Evolutionary conservation across 2,797 vertebrate species (phyloP), one percentile per base, ranked within the genome.

Genomic region (Tarsius wallacei): DNA sequence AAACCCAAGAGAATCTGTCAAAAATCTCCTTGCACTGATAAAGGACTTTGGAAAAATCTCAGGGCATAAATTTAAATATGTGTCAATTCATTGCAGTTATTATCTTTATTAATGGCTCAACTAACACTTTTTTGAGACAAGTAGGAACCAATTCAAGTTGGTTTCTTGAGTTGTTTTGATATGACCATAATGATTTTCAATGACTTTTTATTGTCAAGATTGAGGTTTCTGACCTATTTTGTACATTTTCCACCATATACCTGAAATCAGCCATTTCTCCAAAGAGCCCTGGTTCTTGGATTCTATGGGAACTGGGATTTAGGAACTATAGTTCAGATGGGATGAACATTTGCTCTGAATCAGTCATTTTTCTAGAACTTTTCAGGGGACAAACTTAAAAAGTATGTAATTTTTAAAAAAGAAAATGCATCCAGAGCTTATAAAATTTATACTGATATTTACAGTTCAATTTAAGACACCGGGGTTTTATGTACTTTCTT

Each of bases 181-280:
- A 10, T 16, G 16, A 53, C 28, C 31, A 3, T 26, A 77, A 2
- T 63, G 31, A 24, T 55, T 83, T 93, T 66, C 82, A 93, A 24
- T 80, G 49, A 80, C 28, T 59, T 96, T 7, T 94, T 57, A n/a
- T 63, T 93, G 82, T 85, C 61, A 81, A 61, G n/a, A 21, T 78
- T 57, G 31, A 91, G 66, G 13, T 73, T 88, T 55, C 36, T 55
- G 49, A 13, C 13, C 93, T 78, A 61, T 68, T 73, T 61, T 90
- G 28, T 51, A 26, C 21, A 51, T 57, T 63, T 66, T 1, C 36
- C 59, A 33, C 33, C 22, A 47, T n/a, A 77, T 63, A 53, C 42
- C 66, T 63, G 22, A 8, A 94, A 49, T 63, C n/a, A 70, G 26
- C 36, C 24, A n/a, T 86, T 76, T 89, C 84, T 95, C 36, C 55